These are phyloP conservation scores for Ispidina lecontei DNA, from an alignment of 2,797 vertebrate genomes.

Conservation along the genomic window DNA sequence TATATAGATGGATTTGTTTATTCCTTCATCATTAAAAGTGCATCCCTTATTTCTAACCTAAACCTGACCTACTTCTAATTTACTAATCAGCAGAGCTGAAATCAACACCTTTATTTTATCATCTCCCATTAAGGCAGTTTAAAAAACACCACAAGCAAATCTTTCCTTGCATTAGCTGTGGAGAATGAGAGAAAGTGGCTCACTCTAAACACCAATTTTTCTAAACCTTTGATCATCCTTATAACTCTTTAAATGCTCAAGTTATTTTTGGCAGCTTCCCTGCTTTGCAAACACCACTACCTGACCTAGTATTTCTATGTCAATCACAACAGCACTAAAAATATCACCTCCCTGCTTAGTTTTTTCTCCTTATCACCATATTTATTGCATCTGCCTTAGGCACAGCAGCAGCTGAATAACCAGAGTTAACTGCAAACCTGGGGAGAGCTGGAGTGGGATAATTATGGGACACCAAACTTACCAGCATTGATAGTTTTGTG, in stretches of 20 bases:
- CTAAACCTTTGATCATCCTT: not conserved
- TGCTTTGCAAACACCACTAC: not conserved
- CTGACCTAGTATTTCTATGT: not conserved
- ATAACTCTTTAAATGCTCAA: not conserved
- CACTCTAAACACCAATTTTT: not conserved
- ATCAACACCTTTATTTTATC: not conserved
- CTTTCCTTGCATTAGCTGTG: not conserved
- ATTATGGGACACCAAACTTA: not conserved
- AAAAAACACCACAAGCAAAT: not conserved
- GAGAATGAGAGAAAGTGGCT: not conserved
- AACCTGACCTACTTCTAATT: not conserved
- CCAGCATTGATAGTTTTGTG: not conserved
- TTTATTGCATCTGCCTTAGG: not conserved
- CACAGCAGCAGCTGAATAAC: not conserved
- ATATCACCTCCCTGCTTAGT: not conserved
- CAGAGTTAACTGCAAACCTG: not conserved
- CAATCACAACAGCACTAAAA: not conserved
- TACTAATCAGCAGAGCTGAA: not conserved
- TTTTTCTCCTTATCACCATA: not conserved
- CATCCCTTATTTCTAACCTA: not conserved
- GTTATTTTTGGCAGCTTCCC: not conserved
- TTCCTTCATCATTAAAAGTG: not conserved
- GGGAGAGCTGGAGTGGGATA: not conserved
- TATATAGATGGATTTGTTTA: not conserved
- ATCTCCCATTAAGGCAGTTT: not conserved